phyloP scores from a whole-genome alignment of 2,113 vertebrate species.

The Geothlypis trichas region DNA sequence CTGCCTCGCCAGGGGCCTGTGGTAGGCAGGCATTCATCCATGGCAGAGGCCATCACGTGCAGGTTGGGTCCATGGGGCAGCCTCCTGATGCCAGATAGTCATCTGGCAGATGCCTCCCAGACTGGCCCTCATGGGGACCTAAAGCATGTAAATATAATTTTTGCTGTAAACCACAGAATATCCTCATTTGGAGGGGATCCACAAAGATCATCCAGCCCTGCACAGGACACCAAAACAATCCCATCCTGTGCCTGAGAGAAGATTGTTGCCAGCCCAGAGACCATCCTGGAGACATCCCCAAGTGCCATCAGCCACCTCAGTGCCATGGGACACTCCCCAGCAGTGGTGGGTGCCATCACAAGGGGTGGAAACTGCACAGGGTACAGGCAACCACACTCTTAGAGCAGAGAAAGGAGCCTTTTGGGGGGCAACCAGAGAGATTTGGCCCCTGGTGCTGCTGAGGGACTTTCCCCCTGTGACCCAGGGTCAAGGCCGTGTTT shows the following conservation, averaged over 20 bases:
- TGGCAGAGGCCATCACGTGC: neutral
- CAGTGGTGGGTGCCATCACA: neutral
- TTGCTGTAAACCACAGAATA: neutral
- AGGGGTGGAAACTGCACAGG: neutral
- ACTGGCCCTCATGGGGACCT: neutral
- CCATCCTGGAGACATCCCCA: neutral
- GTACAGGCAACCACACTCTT: neutral
- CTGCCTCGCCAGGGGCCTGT: rapidly evolving
- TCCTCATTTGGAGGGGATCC: neutral
- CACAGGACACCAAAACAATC: neutral
- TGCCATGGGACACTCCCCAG: neutral
- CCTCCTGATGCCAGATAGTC: neutral
- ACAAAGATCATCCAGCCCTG: neutral
- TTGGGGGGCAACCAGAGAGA: neutral
- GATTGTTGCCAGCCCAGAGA: neutral
- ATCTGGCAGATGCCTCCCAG: neutral
- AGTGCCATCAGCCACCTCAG: neutral
- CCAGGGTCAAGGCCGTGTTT: rapidly evolving
- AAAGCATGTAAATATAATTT: neutral
- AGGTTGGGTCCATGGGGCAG: neutral
- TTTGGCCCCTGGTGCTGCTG: neutral
- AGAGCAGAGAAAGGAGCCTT: neutral
- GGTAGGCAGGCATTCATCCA: neutral
- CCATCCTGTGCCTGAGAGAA: neutral
- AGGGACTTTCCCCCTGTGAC: neutral